phyloP scores from a whole-genome alignment of 30 jellyfish, hydroid and myxozoan genomes.

The Catostylus mosaicus region DNA sequence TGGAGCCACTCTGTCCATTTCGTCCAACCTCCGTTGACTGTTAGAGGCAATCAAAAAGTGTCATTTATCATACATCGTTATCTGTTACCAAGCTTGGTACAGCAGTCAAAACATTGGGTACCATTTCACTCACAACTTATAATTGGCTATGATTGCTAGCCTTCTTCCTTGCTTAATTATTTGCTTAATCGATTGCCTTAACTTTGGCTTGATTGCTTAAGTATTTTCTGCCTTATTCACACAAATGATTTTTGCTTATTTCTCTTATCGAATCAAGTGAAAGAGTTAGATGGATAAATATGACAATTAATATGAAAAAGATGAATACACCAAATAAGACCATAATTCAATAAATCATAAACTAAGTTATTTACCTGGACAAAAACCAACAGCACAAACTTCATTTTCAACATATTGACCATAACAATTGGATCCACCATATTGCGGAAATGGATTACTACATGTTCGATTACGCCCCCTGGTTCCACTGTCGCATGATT shows the following conservation, averaged over 20 bases:
- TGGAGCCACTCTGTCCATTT: conserved; percentile 45
- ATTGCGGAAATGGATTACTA: conserved; percentile 56
- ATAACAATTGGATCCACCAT: conserved; percentile 46
- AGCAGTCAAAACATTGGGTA: not conserved
- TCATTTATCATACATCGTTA: not conserved
- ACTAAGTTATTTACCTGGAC: conserved; percentile 32
- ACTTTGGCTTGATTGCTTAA: too few species aligned
- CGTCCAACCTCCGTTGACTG: conserved; percentile 65
- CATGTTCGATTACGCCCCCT: conserved; percentile 40
- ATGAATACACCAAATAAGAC: not conserved
- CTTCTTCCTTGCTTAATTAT: too few species aligned
- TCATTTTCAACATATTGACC: conserved; percentile 30
- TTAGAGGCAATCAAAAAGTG: not conserved
- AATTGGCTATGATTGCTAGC: not conserved
- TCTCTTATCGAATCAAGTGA: not conserved
- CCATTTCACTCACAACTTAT: too few species aligned
- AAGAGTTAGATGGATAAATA: not conserved
- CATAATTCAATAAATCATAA: not conserved
- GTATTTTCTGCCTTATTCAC: too few species aligned
- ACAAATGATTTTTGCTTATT: not conserved
- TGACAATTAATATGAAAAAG: not conserved
- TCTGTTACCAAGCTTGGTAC: not conserved
- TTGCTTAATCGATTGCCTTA: not conserved
- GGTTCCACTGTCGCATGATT: conserved; percentile 56
- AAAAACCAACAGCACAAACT: conserved; percentile 27